Evolutionary conservation across 2,888 invertebrate species (phyloP).

Genomic region (Pammene fasciana): DNA sequence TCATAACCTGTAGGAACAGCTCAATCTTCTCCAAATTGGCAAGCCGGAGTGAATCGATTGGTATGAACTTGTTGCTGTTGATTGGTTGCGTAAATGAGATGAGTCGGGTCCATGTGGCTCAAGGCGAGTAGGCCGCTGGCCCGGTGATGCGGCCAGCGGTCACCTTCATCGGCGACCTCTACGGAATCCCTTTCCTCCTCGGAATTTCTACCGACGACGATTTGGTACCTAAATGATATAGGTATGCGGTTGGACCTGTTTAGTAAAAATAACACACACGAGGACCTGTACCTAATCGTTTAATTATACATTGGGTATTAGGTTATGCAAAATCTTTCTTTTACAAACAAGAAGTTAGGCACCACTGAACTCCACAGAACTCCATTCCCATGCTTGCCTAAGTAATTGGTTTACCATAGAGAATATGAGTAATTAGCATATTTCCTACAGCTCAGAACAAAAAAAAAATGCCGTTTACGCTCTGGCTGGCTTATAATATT

Average conservation of each 20-base stretch:
- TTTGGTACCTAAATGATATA: slow-evolving; percentile 23
- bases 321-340: too few species aligned
- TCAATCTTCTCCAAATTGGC: background rate
- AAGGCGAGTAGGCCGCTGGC: slow-evolving; percentile 64
- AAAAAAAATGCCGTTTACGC: too few species aligned
- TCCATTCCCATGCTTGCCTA: too few species aligned
- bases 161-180: slow-evolving; percentile 74
- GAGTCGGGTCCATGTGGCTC: slow-evolving; percentile 66
- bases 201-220: slow-evolving; percentile 60
- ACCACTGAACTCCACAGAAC: too few species aligned
- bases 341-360: too few species aligned
- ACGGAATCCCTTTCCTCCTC: slow-evolving; percentile 62
- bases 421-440: too few species aligned
- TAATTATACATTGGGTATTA: too few species aligned
- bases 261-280: background rate
- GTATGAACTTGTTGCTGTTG: background rate
- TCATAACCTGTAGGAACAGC: too few species aligned
- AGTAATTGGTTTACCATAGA: too few species aligned
- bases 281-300: too few species aligned
- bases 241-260: slow-evolving; percentile 8
- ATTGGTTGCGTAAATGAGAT: slow-evolving; percentile 45
- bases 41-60: background rate
- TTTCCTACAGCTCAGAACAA: too few species aligned
- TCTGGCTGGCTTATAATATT: too few species aligned
- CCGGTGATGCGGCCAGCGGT: slow-evolving; percentile 67